Base-by-base conservation (phyloP, 2,888 invertebrate genomes). In the Nesidiocoris tenuis region DNA sequence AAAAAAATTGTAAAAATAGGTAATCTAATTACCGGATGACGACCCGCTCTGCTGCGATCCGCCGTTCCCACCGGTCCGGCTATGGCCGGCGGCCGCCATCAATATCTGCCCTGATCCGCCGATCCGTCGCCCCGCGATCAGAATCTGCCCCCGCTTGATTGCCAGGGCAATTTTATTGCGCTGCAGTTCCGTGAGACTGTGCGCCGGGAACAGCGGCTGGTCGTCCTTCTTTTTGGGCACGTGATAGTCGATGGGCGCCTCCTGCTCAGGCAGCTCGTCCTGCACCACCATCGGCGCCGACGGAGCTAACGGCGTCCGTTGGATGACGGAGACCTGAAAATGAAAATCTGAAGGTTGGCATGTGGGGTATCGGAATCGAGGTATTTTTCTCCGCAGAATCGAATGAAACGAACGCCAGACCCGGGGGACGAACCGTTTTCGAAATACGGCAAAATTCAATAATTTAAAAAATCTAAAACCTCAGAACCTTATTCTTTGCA, bases 241-340 rank as follows among this genome's bases (percentile, higher is more conserved):
- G 82, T 90, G 94, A 83, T 94, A 94, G 82, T 94, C 94, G 78
- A 94, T 94, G 0, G 94, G 94, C 81, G 94, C 94, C 78, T 94
- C 94, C 84, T 93, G 91, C 83, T 90, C 91, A 0, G 91, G 91
- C 39, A 39, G 39, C 39, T 39, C 39, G 81, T 90, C 90, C 77
- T 85, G 79, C 17, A 78, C 81, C 80, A 78, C 81, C 79, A 78
- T 79, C 59, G 68, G 77, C 82, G 84, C 80, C 25, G 82, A 82
- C 16, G 82, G 82, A 19, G 81, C 84, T 79, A 83, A 83, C 23
- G 93, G 93, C 72, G 93, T 92, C 83, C 93, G 88, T 82, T 93
- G 93, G 81, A 94, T 94, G 2, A 94, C 93, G 77, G 93, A 93
- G 64, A 90, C 90, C 83, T 87, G 86, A 83, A 86, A 87, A 83